Evolutionary conservation across 92 coral and sea anemone genomes (phyloP).

Genomic region (Porites divaricata): DNA sequence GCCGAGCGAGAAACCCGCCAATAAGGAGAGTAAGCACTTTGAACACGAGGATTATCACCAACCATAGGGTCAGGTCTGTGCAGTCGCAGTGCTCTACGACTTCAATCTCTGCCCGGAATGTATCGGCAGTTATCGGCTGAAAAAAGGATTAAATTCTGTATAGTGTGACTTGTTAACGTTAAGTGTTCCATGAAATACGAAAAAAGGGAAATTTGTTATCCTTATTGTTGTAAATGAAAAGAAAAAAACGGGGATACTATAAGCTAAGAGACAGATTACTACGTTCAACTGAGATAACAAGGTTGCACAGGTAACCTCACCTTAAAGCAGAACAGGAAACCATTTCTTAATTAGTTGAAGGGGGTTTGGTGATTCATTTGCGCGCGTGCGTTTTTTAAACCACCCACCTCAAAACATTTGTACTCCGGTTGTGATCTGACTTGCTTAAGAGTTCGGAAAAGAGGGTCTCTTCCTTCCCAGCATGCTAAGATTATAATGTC

Average conservation of each 20-base stretch:
- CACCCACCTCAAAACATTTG: conserved; percentile 82
- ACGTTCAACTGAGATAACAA: no score
- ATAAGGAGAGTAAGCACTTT: conserved; percentile 68
- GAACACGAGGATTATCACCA: conserved; percentile 65
- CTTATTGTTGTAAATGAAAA: no score
- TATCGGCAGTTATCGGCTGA: conserved; percentile 90
- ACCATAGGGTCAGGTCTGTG: conserved; percentile 70
- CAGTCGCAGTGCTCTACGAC: conserved; percentile 93
- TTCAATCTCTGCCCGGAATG: conserved; percentile 70
- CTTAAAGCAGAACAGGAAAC: no score
- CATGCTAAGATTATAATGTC: conserved; percentile 82
- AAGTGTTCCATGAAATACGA: no score
- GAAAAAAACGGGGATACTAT: no score
- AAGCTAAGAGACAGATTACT: no score
- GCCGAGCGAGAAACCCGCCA: conserved; percentile 96
- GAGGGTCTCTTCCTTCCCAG: conserved; percentile 87
- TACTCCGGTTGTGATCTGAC: conserved; percentile 84
- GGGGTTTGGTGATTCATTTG: no score
- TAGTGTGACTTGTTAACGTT: no score
- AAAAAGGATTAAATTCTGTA: not conserved
- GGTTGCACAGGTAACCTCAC: no score
- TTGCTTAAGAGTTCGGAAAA: conserved; percentile 66
- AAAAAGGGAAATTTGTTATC: no score
- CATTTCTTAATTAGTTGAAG: no score
- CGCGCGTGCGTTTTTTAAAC: not conserved